These are phyloP conservation scores for Nomada ferruginata DNA, from an alignment of 2,888 invertebrate species.

Conservation along the genomic window DNA sequence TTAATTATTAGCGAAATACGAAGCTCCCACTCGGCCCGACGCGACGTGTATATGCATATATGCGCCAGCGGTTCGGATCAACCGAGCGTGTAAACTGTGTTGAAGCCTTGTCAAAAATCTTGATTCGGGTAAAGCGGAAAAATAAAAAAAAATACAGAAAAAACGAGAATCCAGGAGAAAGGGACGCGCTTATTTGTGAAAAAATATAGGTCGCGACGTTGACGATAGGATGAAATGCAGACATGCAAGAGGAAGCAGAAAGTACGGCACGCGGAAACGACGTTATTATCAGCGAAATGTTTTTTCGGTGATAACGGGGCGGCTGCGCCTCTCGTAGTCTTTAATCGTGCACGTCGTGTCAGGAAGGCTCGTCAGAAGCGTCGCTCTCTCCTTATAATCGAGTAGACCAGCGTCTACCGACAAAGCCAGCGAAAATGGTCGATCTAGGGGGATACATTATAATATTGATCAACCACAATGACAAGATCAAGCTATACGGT, in stretches of 20 bases:
- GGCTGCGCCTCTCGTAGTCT: conserved; percentile 45
- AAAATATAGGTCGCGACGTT: conserved; percentile 66
- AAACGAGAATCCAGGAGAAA: not conserved
- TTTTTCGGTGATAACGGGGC: conserved; percentile 58
- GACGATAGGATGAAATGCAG: conserved; percentile 62
- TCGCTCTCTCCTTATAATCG: conserved; percentile 47
- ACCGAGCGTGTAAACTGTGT: conserved; percentile 31
- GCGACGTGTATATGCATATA: not conserved
- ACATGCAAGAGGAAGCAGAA: conserved; percentile 62
- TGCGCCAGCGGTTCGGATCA: conserved; percentile 9
- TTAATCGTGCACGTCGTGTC: conserved; percentile 51
- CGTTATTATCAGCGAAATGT: conserved; percentile 50
- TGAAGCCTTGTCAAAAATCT: conserved; percentile 11
- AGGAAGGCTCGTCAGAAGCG: conserved; percentile 42
- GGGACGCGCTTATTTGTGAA: conserved; percentile 48
- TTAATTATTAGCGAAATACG: conserved; percentile 38
- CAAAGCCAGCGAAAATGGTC: conserved; percentile 86
- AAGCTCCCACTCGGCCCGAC: conserved; percentile 12
- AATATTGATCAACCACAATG: conserved; percentile 96
- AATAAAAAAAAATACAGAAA: not conserved
- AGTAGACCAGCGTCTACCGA: conserved; percentile 44
- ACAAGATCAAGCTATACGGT: conserved; percentile 97
- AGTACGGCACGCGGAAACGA: conserved; percentile 66
- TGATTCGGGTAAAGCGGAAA: not conserved
- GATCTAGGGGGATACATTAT: conserved; percentile 98